These are phyloP conservation scores for Diabrotica balteata DNA, from an alignment of 2,888 invertebrate species.

Conservation along the genomic window DNA sequence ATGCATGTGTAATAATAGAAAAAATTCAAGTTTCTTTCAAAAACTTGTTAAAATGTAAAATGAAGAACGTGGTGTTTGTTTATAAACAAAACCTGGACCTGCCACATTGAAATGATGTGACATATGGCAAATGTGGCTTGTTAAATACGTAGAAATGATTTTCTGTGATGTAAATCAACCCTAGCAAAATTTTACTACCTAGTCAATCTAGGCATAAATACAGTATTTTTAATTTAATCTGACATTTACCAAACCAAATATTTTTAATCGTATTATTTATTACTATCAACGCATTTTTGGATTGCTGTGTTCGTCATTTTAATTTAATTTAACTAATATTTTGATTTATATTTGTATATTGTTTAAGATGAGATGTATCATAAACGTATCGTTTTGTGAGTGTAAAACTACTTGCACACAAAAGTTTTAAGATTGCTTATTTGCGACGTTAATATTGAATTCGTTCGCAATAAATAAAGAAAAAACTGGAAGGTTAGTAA, in stretches of 20 bases:
- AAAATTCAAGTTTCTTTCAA: too few relatives aligned
- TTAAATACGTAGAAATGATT: conserved; percentile 4
- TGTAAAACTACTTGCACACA: too few relatives aligned
- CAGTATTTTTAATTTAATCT: conserved; percentile 33
- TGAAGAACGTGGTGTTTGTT: too few relatives aligned
- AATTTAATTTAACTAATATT: conserved; percentile 7
- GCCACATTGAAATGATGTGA: too few relatives aligned
- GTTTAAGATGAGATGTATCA: conserved; percentile 30
- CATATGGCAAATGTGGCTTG: too few relatives aligned
- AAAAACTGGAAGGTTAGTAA: too few relatives aligned
- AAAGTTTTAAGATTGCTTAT: too few relatives aligned
- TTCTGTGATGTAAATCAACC: conserved; percentile 28
- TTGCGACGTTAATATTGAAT: too few relatives aligned
- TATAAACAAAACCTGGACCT: too few relatives aligned
- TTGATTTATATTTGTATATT: conserved; percentile 9
- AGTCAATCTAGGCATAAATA: conserved; percentile 29
- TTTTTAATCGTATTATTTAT: conserved; percentile 33
- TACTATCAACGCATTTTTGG: conserved; percentile 26
- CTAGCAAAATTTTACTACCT: conserved; percentile 28
- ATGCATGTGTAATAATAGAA: too few relatives aligned
- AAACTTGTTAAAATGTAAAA: too few relatives aligned
- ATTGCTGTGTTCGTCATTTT: conserved; percentile 19
- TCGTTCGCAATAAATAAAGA: too few relatives aligned
- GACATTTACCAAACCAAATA: conserved; percentile 33
- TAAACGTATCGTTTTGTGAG: conserved; percentile 28